Conservation (phyloP, 2,888 invertebrate species). For the Eristalis intricaria region DNA sequence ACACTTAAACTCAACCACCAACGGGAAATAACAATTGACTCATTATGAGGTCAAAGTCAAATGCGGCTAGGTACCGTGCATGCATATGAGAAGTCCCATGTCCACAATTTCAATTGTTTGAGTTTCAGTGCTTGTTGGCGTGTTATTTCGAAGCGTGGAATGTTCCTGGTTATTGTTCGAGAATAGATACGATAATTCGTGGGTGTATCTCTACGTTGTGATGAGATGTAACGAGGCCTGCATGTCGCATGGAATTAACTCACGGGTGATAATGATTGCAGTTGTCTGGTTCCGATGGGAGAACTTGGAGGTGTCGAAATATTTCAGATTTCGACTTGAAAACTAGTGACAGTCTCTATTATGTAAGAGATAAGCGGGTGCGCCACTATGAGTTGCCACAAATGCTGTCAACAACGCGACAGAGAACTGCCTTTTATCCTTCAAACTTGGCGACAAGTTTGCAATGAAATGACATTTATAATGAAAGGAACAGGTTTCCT, state of each 20-base stretch:
- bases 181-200: background rate
- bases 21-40: constrained; percentile 35
- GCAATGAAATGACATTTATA: too few species aligned
- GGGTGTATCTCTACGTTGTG: background rate
- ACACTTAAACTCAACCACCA: background rate
- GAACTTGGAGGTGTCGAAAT: too few species aligned
- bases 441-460: too few species aligned
- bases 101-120: constrained; percentile 8
- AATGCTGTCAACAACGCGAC: too few species aligned
- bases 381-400: too few species aligned
- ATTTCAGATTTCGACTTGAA: too few species aligned
- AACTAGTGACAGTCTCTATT: too few species aligned
- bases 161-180: background rate
- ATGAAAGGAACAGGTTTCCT: too few species aligned
- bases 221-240: background rate
- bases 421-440: too few species aligned
- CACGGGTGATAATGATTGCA: too few species aligned
- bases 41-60: constrained; percentile 27
- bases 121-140: background rate
- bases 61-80: background rate
- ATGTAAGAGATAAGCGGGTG: too few species aligned
- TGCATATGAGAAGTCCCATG: background rate
- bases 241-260: background rate
- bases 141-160: background rate
- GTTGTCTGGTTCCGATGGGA: too few species aligned